phyloP scores from a whole-genome alignment of 2,888 invertebrate species.

The Lingula anatina region DNA sequence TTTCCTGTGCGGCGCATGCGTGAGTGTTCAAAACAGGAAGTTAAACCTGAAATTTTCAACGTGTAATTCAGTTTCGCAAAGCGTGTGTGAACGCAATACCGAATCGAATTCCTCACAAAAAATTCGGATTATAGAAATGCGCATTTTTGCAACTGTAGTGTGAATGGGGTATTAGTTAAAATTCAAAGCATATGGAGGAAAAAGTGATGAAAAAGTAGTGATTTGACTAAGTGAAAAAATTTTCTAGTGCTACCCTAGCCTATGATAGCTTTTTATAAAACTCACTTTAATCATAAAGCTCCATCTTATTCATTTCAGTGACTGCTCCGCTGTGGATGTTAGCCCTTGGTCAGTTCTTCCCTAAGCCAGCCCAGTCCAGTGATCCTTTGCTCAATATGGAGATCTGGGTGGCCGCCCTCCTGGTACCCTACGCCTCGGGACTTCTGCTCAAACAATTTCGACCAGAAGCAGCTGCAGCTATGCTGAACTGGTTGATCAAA shows the following conservation, averaged over 20 bases:
- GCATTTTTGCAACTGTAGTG: too few species aligned
- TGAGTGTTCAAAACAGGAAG: too few species aligned
- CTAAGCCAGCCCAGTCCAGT: constrained; percentile 20
- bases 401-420: constrained; percentile 41
- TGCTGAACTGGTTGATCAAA: constrained; percentile 47
- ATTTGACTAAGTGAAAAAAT: too few species aligned
- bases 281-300: neutral
- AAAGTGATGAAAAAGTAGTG: neutral
- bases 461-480: constrained; percentile 36
- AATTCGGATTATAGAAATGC: too few species aligned
- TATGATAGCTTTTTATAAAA: neutral
- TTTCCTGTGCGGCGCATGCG: too few species aligned
- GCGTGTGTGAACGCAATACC: too few species aligned
- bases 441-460: constrained; percentile 34
- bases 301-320: constrained; percentile 20
- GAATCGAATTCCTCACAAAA: too few species aligned
- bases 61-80: too few species aligned
- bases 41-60: too few species aligned
- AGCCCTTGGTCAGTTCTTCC: constrained; percentile 37
- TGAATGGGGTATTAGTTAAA: neutral
- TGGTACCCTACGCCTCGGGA: constrained; percentile 40
- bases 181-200: neutral
- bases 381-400: constrained; percentile 36
- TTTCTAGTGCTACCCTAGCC: too few species aligned
- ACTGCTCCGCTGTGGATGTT: constrained; percentile 43